Base-by-base conservation (phyloP, 2,113 vertebrate species). In the Panthera uncia region DNA sequence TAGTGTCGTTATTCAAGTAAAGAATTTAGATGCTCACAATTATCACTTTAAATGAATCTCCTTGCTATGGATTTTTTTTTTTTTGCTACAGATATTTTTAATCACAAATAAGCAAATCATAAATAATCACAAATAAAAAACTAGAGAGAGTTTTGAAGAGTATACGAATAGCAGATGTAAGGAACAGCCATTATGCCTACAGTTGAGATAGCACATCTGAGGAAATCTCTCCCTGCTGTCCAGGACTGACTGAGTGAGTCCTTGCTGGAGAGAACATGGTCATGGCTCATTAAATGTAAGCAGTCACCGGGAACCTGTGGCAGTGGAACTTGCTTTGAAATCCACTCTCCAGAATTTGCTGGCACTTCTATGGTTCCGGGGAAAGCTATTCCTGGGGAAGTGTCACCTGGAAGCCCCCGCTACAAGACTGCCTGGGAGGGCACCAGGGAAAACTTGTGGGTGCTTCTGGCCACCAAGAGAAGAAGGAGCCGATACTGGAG, bases 1-100 rank as follows among this genome's bases (percentile, higher is more conserved):
- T 92, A 76, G 15, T 88, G 63, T 63, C 33, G 76, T 87, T 90
- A 81, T 83, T 95, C 36, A 48, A 94, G 19, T 94, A 91, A 29
- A 91, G 33, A 33, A 90, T 82, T 81, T 85, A 93, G 68, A 86
- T 89, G 69, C 29, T 84, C 23, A 69, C 29, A 55, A 7, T 89
- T 82, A 83, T 66, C 41, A 82, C 57, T 55, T 29, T 31, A 92
- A 25, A 38, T 68, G 33, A 79, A 11, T 41, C 16, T 78, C 45
- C 48, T 74, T 69, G 29, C 41, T 83, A 65, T 12, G 27, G 38
- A 16, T 61, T 9, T 91, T 96, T 94, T 96, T 94, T 55, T 57
- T 57, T 57, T 80, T 69, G 29, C 41, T 83, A 71, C 15, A 33
- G 38, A 16, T 61, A 16, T 84, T 94, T 96, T 94, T 90, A 94